phyloP scores from a whole-genome alignment of 2,113 vertebrate genomes.

The Sprattus sprattus region DNA sequence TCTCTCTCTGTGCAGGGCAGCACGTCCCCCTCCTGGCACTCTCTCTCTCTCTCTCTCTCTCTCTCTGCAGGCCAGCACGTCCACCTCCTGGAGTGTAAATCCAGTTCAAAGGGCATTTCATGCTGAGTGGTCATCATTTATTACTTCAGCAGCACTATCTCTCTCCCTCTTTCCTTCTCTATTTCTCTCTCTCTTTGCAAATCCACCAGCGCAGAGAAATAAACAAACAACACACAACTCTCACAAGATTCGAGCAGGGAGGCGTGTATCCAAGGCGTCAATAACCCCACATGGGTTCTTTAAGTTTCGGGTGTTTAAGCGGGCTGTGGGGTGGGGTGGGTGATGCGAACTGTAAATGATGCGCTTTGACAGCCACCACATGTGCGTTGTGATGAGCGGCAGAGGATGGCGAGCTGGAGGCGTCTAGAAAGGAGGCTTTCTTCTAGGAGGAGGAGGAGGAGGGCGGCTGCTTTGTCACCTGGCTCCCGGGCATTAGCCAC shows the following conservation, averaged over 20 bases:
- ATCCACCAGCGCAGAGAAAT: not conserved
- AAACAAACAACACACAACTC: not conserved
- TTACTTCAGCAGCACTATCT: not conserved
- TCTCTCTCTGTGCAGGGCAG: too few species aligned
- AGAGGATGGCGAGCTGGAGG: conserved; percentile 25
- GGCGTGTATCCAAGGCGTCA: too few species aligned
- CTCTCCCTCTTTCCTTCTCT: not conserved
- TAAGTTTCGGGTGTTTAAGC: not conserved
- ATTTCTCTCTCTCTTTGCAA: not conserved
- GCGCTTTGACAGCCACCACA: conserved; percentile 42
- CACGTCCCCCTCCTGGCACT: too few species aligned
- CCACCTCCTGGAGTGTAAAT: not conserved
- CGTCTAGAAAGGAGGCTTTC: not conserved
- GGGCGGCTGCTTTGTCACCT: not conserved
- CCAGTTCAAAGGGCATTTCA: not conserved
- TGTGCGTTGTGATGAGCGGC: conserved; percentile 12
- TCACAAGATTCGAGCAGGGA: too few species aligned
- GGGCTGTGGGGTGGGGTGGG: not conserved
- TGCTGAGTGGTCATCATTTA: not conserved
- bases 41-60: not conserved
- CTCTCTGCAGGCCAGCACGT: not conserved
- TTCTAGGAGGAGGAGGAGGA: not conserved
- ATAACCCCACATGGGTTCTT: not conserved
- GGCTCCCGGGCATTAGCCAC: conserved; percentile 33
- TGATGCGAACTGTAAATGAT: conserved; percentile 32